Conservation (phyloP, 2,888 invertebrate species). For the Polydrusus cervinus region DNA sequence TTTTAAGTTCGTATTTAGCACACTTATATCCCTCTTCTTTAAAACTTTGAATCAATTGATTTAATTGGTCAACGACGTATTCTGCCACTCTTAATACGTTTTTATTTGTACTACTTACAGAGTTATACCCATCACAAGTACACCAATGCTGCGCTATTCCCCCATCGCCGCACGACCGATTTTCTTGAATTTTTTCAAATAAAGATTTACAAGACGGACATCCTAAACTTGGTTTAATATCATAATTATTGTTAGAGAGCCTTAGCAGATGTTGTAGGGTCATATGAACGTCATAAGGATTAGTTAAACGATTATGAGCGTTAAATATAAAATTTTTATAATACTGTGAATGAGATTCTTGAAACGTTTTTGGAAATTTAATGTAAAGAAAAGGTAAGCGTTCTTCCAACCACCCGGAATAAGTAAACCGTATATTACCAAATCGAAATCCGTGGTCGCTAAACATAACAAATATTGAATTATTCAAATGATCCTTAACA, state of each 20-base stretch:
- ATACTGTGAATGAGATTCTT: slow-evolving; percentile 73
- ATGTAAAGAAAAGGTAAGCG: slow-evolving; percentile 85
- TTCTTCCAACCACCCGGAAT: slow-evolving; percentile 87
- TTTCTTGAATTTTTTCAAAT: slow-evolving; percentile 75
- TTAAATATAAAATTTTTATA: slow-evolving; percentile 77
- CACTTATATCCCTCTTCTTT: slow-evolving; percentile 47
- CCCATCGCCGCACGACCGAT: slow-evolving; percentile 81
- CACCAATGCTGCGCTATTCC: slow-evolving; percentile 84
- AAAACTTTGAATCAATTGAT: slow-evolving; percentile 43
- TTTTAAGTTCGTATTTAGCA: slow-evolving; percentile 60
- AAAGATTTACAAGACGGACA: slow-evolving; percentile 81
- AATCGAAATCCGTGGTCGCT: slow-evolving; percentile 89
- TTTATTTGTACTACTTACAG: slow-evolving; percentile 71
- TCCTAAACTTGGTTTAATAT: slow-evolving; percentile 68
- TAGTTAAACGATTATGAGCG: slow-evolving; percentile 76
- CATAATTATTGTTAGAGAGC: slow-evolving; percentile 70
- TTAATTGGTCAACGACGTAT: slow-evolving; percentile 59
- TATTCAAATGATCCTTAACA: slow-evolving; percentile 76
- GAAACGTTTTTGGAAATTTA: slow-evolving; percentile 79
- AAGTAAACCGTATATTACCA: slow-evolving; percentile 80
- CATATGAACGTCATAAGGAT: slow-evolving; percentile 85
- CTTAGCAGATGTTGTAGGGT: slow-evolving; percentile 80
- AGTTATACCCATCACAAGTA: slow-evolving; percentile 78
- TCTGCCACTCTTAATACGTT: slow-evolving; percentile 74
- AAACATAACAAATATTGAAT: slow-evolving; percentile 81